Evolutionary conservation across 2,888 invertebrate species (phyloP), one percentile per base, ranked within the genome.

Genomic region (Epinotia bilunana): DNA sequence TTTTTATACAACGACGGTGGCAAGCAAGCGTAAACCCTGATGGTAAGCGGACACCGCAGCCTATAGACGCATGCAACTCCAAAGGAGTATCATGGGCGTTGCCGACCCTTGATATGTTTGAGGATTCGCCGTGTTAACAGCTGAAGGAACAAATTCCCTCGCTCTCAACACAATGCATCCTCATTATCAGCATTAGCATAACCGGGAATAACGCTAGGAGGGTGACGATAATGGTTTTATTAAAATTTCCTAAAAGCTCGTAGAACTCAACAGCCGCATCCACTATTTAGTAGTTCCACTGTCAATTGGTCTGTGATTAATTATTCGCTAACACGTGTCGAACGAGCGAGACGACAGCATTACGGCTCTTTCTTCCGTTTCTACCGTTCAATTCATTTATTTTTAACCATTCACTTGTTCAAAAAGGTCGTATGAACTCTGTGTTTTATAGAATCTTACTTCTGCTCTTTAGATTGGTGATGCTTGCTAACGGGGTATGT

Each of bases 301-400:
- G 57, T 20, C 16, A 62, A 53, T 5, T 46, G 20, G 18, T 16
- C 61, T 6, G 68, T 74, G 73, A 74, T 73, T 69, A 73, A 73
- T 73, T 63, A 63, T 55, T 63, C 57, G 33, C 53, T 39, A 43
- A 68, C 39, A 61, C 68, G 69, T 18, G 53, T 61, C 46, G 53
- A 71, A 63, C 68, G 49, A 46, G 49, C 18, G 11, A 62, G 62
- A 53, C 57, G 73, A 74, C 73, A 69, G 73, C 46, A 63, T 69
- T 69, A 74, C 68, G 64, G 13, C 65, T 39, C 39, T 62, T 68
- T 18, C 62, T 68, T 61, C 67, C 68, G 63, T 43, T 16, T 68
- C 73, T 68, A 73, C 18, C n/a, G 23, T 68, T 68, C n/a, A 43
- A 13, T 69, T 57, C 16, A 55, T 73, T 61, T 73, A 73, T 73